These are phyloP conservation scores for Megalopta genalis DNA, from an alignment of 1,140 invertebrate genomes.

Conservation along the genomic window DNA sequence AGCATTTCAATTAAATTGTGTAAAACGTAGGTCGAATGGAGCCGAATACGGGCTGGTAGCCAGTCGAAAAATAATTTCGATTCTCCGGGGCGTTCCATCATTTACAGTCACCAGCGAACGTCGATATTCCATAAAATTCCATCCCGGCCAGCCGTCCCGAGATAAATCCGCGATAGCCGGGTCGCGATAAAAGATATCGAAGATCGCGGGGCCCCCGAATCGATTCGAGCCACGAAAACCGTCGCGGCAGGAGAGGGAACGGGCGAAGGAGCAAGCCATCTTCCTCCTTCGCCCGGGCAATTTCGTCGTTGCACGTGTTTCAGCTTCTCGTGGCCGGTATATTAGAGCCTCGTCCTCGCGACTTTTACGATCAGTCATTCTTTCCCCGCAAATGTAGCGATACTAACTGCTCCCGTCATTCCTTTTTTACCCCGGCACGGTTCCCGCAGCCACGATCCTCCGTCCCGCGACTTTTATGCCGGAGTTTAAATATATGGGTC, in stretches of 20 bases:
- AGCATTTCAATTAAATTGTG: no score
- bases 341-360: constrained; percentile 42
- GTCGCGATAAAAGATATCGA: neutral
- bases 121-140: neutral
- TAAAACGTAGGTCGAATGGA: no score
- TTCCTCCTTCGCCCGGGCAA: constrained; percentile 17
- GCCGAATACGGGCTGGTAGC: no score
- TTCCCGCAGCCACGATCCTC: neutral
- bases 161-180: neutral
- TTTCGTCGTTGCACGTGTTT: constrained; percentile 21
- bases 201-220: neutral
- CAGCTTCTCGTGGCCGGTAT: constrained; percentile 16
- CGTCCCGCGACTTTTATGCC: constrained; percentile 46
- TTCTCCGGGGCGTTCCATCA: neutral
- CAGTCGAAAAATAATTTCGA: constrained; percentile 1
- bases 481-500: constrained; percentile 58
- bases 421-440: neutral
- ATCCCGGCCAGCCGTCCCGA: neutral
- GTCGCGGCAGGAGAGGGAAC: neutral
- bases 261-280: no score
- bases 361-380: constrained; percentile 64
- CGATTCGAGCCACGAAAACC: constrained; percentile 10
- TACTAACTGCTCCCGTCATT: constrained; percentile 61
- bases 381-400: constrained; percentile 64
- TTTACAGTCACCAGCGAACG: neutral